These are phyloP conservation scores for Triops longicaudatus DNA, from an alignment of 1,140 invertebrate species.

Conservation along the genomic window DNA sequence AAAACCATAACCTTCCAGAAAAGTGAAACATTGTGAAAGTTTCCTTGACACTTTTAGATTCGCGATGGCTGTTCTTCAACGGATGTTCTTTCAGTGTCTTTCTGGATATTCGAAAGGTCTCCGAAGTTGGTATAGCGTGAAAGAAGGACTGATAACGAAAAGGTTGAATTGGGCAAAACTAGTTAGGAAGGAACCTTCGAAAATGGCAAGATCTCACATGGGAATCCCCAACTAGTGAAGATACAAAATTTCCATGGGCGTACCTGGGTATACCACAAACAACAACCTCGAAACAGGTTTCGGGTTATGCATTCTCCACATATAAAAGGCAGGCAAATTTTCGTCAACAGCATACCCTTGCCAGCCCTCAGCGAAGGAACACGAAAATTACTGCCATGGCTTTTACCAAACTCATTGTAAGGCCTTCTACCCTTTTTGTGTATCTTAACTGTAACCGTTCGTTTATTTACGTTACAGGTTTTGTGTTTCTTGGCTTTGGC, in stretches of 20 bases:
- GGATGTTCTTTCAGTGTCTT: too few relatives aligned
- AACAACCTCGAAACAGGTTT: not conserved
- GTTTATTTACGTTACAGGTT: not conserved
- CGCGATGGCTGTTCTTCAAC: too few relatives aligned
- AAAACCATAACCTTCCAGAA: too few relatives aligned
- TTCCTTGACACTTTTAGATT: too few relatives aligned
- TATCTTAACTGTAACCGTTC: not conserved
- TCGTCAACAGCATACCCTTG: not conserved
- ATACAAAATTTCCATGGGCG: slow-evolving; percentile 11
- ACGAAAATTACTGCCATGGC: not conserved
- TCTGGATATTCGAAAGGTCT: too few relatives aligned
- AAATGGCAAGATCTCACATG: not conserved
- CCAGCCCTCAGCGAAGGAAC: not conserved
- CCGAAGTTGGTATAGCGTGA: too few relatives aligned
- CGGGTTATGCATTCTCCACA: not conserved
- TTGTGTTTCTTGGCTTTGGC: not conserved
- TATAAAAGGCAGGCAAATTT: not conserved
- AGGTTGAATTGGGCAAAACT: too few relatives aligned
- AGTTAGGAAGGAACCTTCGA: too few relatives aligned
- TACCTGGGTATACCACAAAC: not conserved
- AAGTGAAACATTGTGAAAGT: too few relatives aligned
- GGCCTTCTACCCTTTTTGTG: not conserved
- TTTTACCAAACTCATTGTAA: not conserved
- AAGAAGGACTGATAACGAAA: too few relatives aligned
- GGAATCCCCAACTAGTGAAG: not conserved